These are phyloP conservation scores for Herminia tarsipennalis DNA, from an alignment of 2,888 invertebrate species.

Conservation along the genomic window DNA sequence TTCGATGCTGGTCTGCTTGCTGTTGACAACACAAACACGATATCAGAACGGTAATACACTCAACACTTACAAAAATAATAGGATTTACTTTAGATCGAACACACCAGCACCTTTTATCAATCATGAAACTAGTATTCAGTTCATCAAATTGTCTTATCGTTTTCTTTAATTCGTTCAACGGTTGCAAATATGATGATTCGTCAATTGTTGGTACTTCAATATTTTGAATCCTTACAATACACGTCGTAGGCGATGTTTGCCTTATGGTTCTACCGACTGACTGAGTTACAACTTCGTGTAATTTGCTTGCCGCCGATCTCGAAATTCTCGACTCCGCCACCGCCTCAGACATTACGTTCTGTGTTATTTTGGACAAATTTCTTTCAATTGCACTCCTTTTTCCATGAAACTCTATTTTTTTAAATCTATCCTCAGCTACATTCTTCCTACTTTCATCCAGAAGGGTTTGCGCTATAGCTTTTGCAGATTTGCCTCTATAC, in stretches of 20 bases:
- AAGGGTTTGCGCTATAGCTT: slow-evolving; percentile 88
- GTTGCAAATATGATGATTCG: slow-evolving; percentile 84
- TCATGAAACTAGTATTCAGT: slow-evolving; percentile 84
- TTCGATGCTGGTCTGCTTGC: slow-evolving; percentile 99
- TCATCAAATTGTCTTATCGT: slow-evolving; percentile 88
- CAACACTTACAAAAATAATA: too few species aligned
- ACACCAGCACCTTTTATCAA: slow-evolving; percentile 90
- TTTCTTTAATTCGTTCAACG: slow-evolving; percentile 85
- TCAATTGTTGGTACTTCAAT: slow-evolving; percentile 75
- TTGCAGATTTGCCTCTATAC: slow-evolving; percentile 91
- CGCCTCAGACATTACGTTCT: slow-evolving; percentile 53
- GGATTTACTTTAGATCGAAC: too few species aligned
- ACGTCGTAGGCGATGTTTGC: slow-evolving; percentile 65
- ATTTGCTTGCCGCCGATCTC: slow-evolving; percentile 48
- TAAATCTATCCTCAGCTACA: slow-evolving; percentile 73
- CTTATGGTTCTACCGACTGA: slow-evolving; percentile 58
- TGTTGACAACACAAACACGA: slow-evolving; percentile 66
- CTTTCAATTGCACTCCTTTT: slow-evolving; percentile 54
- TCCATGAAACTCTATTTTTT: slow-evolving; percentile 58
- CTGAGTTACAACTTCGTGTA: slow-evolving; percentile 58
- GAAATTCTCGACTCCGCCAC: slow-evolving; percentile 48
- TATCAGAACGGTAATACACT: slow-evolving; percentile 7
- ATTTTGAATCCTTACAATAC: slow-evolving; percentile 66
- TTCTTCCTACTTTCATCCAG: slow-evolving; percentile 86
- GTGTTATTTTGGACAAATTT: slow-evolving; percentile 51